phyloP scores from a whole-genome alignment of 30 jellyfish, hydroid and myxozoan species.

The Aurelia aurita complex sp. Pacific region DNA sequence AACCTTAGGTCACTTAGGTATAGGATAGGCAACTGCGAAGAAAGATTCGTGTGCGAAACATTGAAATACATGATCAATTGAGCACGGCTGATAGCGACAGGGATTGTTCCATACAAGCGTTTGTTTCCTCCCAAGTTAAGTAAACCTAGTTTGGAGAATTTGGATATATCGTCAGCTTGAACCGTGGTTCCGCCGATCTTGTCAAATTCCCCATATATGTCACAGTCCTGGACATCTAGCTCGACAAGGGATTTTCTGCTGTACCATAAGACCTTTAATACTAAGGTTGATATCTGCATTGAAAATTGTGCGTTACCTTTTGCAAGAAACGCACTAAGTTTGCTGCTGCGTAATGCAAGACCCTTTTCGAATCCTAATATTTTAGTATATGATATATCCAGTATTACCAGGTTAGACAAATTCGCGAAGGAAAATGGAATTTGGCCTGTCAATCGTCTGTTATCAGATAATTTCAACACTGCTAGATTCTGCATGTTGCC shows the following conservation, averaged over 20 bases:
- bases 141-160: slow-evolving; percentile 40
- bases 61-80: slow-evolving; percentile 30
- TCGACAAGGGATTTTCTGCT: slow-evolving; percentile 42
- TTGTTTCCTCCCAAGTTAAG: slow-evolving; percentile 60
- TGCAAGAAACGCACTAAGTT: slow-evolving; percentile 40
- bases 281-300: slow-evolving; percentile 20
- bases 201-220: slow-evolving; percentile 56
- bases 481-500: slow-evolving; percentile 21
- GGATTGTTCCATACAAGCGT: slow-evolving; percentile 47
- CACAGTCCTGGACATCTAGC: slow-evolving; percentile 37
- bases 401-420: slow-evolving; percentile 34
- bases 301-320: slow-evolving; percentile 20
- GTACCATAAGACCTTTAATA: slow-evolving; percentile 1
- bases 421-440: slow-evolving; percentile 47
- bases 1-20: slow-evolving; percentile 28
- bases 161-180: slow-evolving; percentile 12
- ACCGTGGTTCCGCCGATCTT: slow-evolving; percentile 16
- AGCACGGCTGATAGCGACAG: slow-evolving; percentile 40
- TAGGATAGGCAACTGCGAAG: slow-evolving; percentile 30
- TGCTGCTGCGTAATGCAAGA: slow-evolving; percentile 24
- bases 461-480: slow-evolving; percentile 47
- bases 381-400: slow-evolving; percentile 46
- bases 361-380: slow-evolving; percentile 62
- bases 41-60: slow-evolving; percentile 36
- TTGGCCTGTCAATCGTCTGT: slow-evolving; percentile 24